Evolutionary conservation across 2,888 invertebrate genomes (phyloP).

Genomic region (Cryptocephalus moraei): DNA sequence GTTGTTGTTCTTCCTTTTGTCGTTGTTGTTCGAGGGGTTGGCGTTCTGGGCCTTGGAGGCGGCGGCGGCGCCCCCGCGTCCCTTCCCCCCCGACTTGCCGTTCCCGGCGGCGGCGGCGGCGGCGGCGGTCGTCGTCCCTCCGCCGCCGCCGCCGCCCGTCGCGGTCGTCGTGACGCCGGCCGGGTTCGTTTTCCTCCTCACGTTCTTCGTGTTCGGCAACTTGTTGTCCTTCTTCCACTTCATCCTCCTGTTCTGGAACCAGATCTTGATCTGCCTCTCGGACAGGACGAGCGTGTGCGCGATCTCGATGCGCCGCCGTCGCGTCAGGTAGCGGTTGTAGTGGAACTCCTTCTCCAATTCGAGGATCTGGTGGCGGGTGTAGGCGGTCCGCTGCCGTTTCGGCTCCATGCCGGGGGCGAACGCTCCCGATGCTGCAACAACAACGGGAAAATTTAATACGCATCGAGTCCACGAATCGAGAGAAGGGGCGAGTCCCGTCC

Average conservation of each 20-base stretch:
- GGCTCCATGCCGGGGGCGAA: slow-evolving; percentile 91
- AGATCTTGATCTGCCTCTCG: slow-evolving; percentile 82
- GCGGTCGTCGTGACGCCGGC: slow-evolving; percentile 56
- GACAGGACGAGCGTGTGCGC: slow-evolving; percentile 91
- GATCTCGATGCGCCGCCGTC: slow-evolving; percentile 92
- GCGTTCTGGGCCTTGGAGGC: slow-evolving; percentile 33
- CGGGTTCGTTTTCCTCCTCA: slow-evolving; percentile 66
- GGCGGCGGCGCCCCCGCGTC: slow-evolving; percentile 35
- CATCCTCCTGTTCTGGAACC: slow-evolving; percentile 80
- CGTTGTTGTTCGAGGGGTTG: slow-evolving; percentile 46
- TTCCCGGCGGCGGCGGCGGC: slow-evolving; percentile 51
- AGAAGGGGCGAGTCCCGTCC: background rate
- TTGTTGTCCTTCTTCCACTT: slow-evolving; percentile 85
- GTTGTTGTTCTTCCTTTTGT: slow-evolving; percentile 53
- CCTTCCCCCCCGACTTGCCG: slow-evolving; percentile 21
- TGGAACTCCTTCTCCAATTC: slow-evolving; percentile 97
- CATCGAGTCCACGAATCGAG: background rate
- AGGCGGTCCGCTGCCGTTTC: slow-evolving; percentile 92
- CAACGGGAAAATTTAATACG: slow-evolving; percentile 20
- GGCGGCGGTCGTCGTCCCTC: slow-evolving; percentile 67
- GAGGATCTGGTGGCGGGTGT: slow-evolving; percentile 95
- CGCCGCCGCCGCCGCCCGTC: slow-evolving; percentile 38
- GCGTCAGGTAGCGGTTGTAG: slow-evolving; percentile 91
- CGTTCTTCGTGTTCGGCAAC: slow-evolving; percentile 73
- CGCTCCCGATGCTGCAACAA: slow-evolving; percentile 70